Conservation (phyloP, 2,113 vertebrate species). For the Cariama cristata region DNA sequence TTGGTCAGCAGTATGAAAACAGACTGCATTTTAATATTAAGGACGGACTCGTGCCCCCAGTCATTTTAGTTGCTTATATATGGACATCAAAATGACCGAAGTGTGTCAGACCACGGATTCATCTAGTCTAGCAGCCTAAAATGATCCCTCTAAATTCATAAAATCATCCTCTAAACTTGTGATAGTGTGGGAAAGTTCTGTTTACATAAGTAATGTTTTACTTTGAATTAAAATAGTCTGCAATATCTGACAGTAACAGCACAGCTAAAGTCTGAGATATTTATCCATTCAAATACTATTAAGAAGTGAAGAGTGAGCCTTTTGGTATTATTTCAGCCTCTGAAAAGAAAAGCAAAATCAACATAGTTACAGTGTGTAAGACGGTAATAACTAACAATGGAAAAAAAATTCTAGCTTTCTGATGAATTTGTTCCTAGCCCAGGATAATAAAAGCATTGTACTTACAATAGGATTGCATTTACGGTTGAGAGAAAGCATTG, state of each 20-base stretch:
- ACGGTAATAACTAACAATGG: background rate
- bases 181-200: background rate
- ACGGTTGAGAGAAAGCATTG: background rate
- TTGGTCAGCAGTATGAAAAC: background rate
- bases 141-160: background rate
- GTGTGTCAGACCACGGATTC: background rate
- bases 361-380: background rate
- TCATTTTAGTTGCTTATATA: background rate
- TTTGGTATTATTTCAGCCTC: background rate
- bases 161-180: background rate
- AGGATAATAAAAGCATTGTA: background rate
- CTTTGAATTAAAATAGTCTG: background rate
- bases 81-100: background rate
- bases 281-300: background rate
- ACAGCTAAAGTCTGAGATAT: background rate
- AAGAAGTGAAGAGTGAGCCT: background rate
- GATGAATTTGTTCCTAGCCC: background rate
- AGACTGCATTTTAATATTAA: background rate
- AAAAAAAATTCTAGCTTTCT: background rate
- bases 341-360: slow-evolving; percentile 31
- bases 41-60: background rate
- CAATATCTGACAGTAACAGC: background rate
- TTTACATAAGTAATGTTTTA: background rate
- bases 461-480: background rate
- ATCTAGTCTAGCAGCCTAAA: background rate